Evolutionary conservation across 2,113 vertebrate genomes (phyloP).

Genomic region (Anguilla rostrata): DNA sequence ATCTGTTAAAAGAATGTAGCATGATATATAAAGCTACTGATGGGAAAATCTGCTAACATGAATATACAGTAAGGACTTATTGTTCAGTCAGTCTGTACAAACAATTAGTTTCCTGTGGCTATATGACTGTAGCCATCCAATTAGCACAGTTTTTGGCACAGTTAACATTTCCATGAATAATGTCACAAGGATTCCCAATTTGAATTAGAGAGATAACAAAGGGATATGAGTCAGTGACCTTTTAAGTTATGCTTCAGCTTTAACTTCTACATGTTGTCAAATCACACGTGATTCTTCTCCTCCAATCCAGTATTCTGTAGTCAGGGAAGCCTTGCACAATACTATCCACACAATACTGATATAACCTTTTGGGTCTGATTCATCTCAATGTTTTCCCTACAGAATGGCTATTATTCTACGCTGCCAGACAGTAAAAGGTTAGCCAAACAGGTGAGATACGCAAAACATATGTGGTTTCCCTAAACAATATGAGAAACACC

Average conservation of each 20-base stretch:
- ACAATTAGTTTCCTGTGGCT: background rate
- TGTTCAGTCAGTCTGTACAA: background rate
- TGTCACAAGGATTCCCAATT: background rate
- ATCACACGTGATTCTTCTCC: background rate
- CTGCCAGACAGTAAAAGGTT: constrained; percentile 30
- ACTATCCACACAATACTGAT: constrained; percentile 14
- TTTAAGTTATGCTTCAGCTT: background rate
- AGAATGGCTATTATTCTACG: constrained; percentile 1
- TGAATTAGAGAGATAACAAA: background rate
- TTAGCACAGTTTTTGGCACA: background rate
- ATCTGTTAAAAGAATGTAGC: background rate
- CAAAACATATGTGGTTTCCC: constrained; percentile 24
- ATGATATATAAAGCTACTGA: background rate
- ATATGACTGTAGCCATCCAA: background rate
- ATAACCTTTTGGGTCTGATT: constrained; percentile 33
- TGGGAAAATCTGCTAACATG: background rate
- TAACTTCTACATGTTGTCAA: background rate
- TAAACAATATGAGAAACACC: background rate
- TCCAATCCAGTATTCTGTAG: background rate
- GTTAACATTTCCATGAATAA: background rate
- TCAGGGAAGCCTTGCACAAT: constrained; percentile 17
- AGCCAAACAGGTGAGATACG: constrained; percentile 34
- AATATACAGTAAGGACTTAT: background rate
- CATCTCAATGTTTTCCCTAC: constrained; percentile 26
- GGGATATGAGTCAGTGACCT: background rate